These are phyloP conservation scores for Chironomus tentans DNA, from an alignment of 2,888 invertebrate species.

Conservation along the genomic window DNA sequence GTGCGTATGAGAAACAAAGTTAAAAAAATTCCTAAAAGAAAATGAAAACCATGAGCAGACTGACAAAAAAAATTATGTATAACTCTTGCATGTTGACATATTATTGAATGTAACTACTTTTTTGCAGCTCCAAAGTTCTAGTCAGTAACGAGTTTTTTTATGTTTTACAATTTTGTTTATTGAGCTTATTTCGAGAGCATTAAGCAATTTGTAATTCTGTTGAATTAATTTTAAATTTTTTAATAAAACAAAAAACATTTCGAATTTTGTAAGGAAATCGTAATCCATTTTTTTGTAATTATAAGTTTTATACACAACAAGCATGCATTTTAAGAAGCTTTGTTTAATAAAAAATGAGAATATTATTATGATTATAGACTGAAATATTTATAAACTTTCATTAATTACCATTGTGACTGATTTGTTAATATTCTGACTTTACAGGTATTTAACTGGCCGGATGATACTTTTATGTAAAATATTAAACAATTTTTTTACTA, in stretches of 20 bases:
- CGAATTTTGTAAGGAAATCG: background rate
- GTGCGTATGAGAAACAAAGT: background rate
- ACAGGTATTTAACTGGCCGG: no score
- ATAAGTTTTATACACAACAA: background rate
- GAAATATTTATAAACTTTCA: no score
- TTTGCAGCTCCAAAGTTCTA: constrained; percentile 17
- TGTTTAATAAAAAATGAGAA: no score
- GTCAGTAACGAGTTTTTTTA: constrained; percentile 2
- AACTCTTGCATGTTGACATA: background rate
- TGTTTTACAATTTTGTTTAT: background rate
- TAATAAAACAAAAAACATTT: background rate
- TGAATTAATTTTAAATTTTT: background rate
- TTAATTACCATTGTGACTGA: no score
- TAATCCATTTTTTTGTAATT: background rate
- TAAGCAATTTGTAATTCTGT: no score
- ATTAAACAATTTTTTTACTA: no score
- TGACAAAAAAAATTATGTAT: background rate
- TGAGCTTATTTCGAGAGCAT: background rate
- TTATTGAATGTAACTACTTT: background rate
- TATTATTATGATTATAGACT: no score
- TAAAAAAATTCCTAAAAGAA: background rate
- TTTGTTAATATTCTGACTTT: no score
- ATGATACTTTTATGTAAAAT: no score
- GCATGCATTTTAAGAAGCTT: background rate
- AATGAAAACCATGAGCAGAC: background rate